Evolutionary conservation across 2,797 vertebrate species (phyloP), one percentile per base, ranked within the genome.

Genomic region (Myotis myotis): DNA sequence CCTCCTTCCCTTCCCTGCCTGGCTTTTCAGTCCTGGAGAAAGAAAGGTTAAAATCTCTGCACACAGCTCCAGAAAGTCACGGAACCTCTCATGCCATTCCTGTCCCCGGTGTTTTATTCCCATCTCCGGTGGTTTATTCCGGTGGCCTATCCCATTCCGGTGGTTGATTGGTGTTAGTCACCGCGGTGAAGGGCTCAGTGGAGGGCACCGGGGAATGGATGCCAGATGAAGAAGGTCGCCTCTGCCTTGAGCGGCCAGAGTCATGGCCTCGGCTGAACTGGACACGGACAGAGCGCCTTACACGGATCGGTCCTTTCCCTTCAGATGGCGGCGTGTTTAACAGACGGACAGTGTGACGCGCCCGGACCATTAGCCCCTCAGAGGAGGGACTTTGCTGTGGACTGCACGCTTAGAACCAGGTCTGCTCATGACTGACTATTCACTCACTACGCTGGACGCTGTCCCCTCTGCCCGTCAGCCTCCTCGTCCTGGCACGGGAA

Each of bases 21-120:
- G 71, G 30, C 81, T 91, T 97, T 57, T 95, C 71, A 36, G 57
- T 81, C 55, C 81, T 90, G 60, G 93, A 97, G 75, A 82, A 97
- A 85, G 75, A 95, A 93, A 95, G 97, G 93, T 96, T 96, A 95
- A 81, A 86, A 81, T 81, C 55, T 96, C 87, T 79, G 64, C 23
- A 92, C 41, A 95, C 95, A 88, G 49, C 47, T 91, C 83, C 75
- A 91, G 95, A 85, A 96, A 95, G 62, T 71, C 86, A 83, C 3
- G 79, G 15, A 93, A 91, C 25, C 11, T 78, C 87, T 83, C 28
- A 7, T 47, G 49, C 41, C 30, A n/a, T 7, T 57, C n/a, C 82
- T 80, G 85, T 38, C 6, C n/a, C 36, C 15, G 47, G 47, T 5
- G 47, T 13, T 49, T 49, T 49, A 5, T 49, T 49, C 22, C 22